Base-by-base conservation (phyloP, 2,888 invertebrate genomes). In the Morinoia aosen region DNA sequence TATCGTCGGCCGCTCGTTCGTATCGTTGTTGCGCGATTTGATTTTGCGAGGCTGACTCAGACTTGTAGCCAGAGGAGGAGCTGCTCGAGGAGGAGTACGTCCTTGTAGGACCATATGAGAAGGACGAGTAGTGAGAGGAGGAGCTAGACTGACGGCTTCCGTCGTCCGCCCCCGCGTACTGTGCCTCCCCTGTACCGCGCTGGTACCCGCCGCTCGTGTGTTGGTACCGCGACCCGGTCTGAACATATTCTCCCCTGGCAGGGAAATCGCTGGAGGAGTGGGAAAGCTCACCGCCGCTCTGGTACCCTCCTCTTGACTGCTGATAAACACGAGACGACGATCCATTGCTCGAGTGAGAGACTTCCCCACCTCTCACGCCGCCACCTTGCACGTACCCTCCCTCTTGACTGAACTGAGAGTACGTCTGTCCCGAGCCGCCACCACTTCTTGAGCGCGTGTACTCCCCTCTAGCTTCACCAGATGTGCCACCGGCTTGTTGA, bases 1-100 rank as follows among this genome's bases (percentile, higher is more conserved):
- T 64, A 58, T 58, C 58, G 19, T 91, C 91, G 2, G 94, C 57
- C 7, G 94, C 95, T 88, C 95, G 95, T 91, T 95, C 90, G 16
- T 25, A 91, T 48, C 91, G 91, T 33, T 91, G 91, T 57, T 91
- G 56, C 33, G 48, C 25, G 19, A 91, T 57, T 33, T 57, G 91
- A 91, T 91, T 91, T 48, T 91, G 57, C 11, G 91, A 48, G 33
- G 91, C 91, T 57, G 91, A 91, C 8, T 91, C 57, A 3, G 91
- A 40, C 33, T 91, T 91, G 91, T 91, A 91, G 25, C 57, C 16
- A 8, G 91, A 91, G 33, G 91, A 91, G 40, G 91, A 91, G 90
- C 40, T 90, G 19, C 90, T 39, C 5, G 91, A 57, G n/a, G n/a
- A n/a, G 25, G 57, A 57, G 33, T 91, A 57, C 8, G 91, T 91